Conservation (phyloP, 1,140 invertebrate genomes). For the Neoseiulus cucumeris region DNA sequence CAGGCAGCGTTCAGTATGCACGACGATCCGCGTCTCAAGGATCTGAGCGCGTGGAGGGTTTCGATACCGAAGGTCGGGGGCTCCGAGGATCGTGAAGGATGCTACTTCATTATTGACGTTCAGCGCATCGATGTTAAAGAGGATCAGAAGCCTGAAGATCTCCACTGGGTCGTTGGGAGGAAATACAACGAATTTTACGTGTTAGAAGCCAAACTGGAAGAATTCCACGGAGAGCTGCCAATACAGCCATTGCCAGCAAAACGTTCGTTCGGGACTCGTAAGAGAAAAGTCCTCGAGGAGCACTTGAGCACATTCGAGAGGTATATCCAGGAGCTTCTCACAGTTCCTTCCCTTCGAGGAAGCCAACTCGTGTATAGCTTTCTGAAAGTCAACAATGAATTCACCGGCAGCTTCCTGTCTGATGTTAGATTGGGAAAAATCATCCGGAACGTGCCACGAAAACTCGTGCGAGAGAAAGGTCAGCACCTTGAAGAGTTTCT, state of each 20-base stretch:
- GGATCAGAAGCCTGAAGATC: constrained; percentile 27
- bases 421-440: constrained; percentile 35
- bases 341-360: constrained; percentile 45
- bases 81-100: constrained; percentile 27
- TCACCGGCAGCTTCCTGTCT: constrained; percentile 32
- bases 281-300: constrained; percentile 30
- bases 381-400: constrained; percentile 41
- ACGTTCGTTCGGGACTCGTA: constrained; percentile 31
- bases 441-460: constrained; percentile 42
- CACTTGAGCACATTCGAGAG: constrained; percentile 39
- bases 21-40: constrained; percentile 33
- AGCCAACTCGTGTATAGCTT: constrained; percentile 58
- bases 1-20: constrained; percentile 20
- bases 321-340: constrained; percentile 48
- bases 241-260: constrained; percentile 47
- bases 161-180: constrained; percentile 38
- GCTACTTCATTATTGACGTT: constrained; percentile 40
- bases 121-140: constrained; percentile 33
- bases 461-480: constrained; percentile 59
- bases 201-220: constrained; percentile 50
- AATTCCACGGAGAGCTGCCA: constrained; percentile 51
- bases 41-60: constrained; percentile 47
- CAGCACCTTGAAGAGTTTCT: constrained; percentile 62
- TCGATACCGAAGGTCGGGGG: constrained; percentile 39
- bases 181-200: constrained; percentile 54